These are phyloP conservation scores for Strix aluco DNA, from an alignment of 2,113 vertebrate genomes.

Conservation along the genomic window DNA sequence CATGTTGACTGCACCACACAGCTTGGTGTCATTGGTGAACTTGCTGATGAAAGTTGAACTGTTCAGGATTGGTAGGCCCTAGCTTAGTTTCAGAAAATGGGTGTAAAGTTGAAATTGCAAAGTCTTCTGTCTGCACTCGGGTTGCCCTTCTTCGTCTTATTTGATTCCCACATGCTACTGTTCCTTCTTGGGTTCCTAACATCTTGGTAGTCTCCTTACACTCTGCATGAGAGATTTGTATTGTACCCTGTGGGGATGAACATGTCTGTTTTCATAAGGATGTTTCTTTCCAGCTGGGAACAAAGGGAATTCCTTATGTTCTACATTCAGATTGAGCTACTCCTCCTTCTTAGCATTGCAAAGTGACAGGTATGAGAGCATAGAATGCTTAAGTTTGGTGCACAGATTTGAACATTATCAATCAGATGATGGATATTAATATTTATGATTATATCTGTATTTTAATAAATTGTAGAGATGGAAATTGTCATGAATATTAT, in stretches of 20 bases:
- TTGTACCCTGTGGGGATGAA: not conserved
- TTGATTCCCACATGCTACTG: not conserved
- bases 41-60: not conserved
- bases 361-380: not conserved
- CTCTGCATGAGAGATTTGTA: not conserved
- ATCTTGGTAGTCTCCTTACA: not conserved
- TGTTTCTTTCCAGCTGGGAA: not conserved
- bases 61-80: not conserved
- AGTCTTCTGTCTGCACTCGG: not conserved
- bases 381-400: not conserved
- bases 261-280: not conserved
- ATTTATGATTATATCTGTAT: not conserved
- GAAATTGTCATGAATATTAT: not conserved
- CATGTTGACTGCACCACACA: too few relatives aligned
- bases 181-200: not conserved
- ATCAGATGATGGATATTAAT: not conserved
- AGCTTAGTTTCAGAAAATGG: not conserved
- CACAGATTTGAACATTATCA: not conserved
- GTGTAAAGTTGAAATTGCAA: not conserved
- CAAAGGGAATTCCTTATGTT: not conserved
- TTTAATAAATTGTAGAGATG: not conserved
- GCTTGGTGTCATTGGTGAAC: too few relatives aligned
- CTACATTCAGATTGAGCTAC: not conserved
- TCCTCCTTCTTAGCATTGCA: not conserved
- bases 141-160: not conserved